Evolutionary conservation across 1,140 invertebrate species (phyloP), one percentile per base, ranked within the genome.

Genomic region (Calycopis cecrops): DNA sequence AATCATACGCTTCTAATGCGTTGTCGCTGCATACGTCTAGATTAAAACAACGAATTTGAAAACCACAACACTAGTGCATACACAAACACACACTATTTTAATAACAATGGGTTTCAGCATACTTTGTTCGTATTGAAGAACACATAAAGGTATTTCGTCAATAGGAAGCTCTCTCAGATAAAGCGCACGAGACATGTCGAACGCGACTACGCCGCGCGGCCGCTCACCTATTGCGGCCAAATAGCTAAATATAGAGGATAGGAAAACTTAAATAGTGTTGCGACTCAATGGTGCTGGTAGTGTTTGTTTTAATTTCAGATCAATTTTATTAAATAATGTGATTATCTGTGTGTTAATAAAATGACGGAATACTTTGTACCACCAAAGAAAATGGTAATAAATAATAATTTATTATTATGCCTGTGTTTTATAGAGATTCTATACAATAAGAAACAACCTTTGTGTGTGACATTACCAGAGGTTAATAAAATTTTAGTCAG

Each of bases 61-160:
- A 8, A 16, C 11, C 8, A n/a, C 8, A 16, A 40, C 14, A 40
- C 12, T 40, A 40, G 1, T 40, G 12, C 37, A 52, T 40, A 28
- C 16, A 21, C 52, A 53, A 35, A 44, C 28, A 12, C 9, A 50
- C 11, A 50, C n/a, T 16, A 42, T 35, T 2, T 38, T 52, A 38
- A 38, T 48, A 9, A 12, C 21, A 55, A 37, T 21, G 4, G 12
- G 51, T 28, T 48, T 54, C 14, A 38, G 51, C 69, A 62, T 78
- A 83, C 76, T 73, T 52, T 79, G 55, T 61, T 83, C 78, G 65
- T 77, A 82, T 66, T 83, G 74, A 44, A 86, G 69, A 35, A 86
- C 79, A 65, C 81, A 83, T 35, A 85, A 53, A 14, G 83, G 83
- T 71, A 86, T 82, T 71, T 86, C 81, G 53, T 86, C 76, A 38